Percentiles rank a stretch among this genome's conserved stretches.
phyloP scores from a whole-genome alignment of 2,113 vertebrate species.

The Dasyprocta punctata region DNA sequence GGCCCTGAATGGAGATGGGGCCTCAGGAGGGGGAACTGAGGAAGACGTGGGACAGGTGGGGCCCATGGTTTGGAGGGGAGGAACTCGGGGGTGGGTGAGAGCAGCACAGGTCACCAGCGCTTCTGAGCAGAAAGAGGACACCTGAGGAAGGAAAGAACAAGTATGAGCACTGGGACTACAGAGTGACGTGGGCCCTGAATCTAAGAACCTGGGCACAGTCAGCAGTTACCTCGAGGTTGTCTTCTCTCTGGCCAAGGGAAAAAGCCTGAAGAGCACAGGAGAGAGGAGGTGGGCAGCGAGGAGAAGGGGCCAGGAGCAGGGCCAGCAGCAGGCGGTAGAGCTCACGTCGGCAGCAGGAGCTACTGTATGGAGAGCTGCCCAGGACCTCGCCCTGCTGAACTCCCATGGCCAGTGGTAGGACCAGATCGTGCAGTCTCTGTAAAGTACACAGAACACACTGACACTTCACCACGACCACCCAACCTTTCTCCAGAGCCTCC shows the following conservation, averaged over 20 bases:
- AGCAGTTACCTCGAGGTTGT: conserved; percentile 87
- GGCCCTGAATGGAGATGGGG: conserved; percentile 72
- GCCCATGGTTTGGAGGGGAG: conserved; percentile 88
- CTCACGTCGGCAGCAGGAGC: conserved; percentile 86
- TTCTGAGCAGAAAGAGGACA: conserved; percentile 92
- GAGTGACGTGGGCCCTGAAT: neutral
- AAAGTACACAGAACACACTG: neutral
- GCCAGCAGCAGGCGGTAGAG: conserved; percentile 91
- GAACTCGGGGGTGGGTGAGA: conserved; percentile 91
- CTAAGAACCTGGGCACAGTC: rapidly evolving
- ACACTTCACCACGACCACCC: neutral
- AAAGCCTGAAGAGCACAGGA: conserved; percentile 91
- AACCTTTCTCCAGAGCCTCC: neutral
- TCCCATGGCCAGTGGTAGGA: conserved; percentile 89
- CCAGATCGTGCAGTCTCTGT: conserved; percentile 91
- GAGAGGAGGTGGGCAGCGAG: conserved; percentile 90
- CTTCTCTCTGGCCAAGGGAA: conserved; percentile 88
- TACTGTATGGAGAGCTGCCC: conserved; percentile 88
- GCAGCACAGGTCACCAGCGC: conserved; percentile 90
- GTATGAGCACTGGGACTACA: neutral
- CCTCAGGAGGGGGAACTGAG: conserved; percentile 60
- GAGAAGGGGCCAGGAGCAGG: conserved; percentile 90
- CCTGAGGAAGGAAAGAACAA: conserved; percentile 80
- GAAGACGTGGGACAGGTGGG: conserved; percentile 59
- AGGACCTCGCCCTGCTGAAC: conserved; percentile 89